These are phyloP conservation scores for Liopterus haemorrhoidalis DNA, from an alignment of 2,888 invertebrate genomes.

Conservation along the genomic window DNA sequence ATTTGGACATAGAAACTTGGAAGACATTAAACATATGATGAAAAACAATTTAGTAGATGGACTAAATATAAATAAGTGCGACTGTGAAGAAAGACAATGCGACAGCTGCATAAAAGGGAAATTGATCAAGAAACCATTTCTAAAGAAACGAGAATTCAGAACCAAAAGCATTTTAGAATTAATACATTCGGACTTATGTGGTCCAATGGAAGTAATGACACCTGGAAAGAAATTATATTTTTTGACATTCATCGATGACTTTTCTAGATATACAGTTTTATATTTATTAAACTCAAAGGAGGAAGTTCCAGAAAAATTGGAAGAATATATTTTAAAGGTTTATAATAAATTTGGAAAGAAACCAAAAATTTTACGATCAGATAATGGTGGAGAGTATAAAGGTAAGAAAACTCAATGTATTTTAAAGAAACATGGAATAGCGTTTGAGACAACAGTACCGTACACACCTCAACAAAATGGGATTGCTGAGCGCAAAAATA, in stretches of 20 bases:
- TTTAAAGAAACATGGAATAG: slow-evolving; percentile 31
- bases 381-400: slow-evolving; percentile 35
- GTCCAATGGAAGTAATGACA: no score
- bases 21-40: no score
- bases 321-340: slow-evolving; percentile 28
- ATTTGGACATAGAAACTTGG: no score
- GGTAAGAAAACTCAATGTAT: slow-evolving; percentile 30
- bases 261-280: slow-evolving; percentile 21
- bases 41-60: no score
- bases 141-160: no score
- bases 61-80: no score
- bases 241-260: slow-evolving; percentile 30
- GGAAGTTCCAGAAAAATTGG: slow-evolving; percentile 23
- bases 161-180: no score
- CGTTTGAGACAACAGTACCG: slow-evolving; percentile 34
- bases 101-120: no score
- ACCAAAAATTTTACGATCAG: slow-evolving; percentile 31
- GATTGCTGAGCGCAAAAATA: slow-evolving; percentile 37
- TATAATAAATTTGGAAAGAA: slow-evolving; percentile 35
- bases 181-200: no score
- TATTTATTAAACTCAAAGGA: slow-evolving; percentile 31
- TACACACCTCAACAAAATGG: slow-evolving; percentile 42
- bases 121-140: no score
- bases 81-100: no score
- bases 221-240: no score